These are phyloP conservation scores for Pangasius djambal DNA, from an alignment of 2,797 vertebrate genomes.

Conservation along the genomic window DNA sequence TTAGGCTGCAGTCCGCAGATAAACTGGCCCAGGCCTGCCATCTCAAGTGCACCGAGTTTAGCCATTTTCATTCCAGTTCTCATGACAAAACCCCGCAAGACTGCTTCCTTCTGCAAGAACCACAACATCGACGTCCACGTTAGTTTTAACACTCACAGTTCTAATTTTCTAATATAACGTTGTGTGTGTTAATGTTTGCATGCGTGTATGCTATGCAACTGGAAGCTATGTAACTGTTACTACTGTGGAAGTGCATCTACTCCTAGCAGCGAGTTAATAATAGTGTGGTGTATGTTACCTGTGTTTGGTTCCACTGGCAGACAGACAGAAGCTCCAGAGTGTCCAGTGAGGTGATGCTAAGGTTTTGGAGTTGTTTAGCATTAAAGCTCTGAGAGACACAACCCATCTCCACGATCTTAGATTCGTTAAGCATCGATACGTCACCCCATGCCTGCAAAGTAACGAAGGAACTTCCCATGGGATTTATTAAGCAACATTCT, in stretches of 20 bases:
- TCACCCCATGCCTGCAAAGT: constrained; percentile 65
- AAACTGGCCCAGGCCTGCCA: constrained; percentile 68
- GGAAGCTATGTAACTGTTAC: neutral
- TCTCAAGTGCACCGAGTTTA: constrained; percentile 62
- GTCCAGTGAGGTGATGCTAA: constrained; percentile 65
- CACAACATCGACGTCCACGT: neutral
- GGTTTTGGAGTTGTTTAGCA: constrained; percentile 58
- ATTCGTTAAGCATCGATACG: constrained; percentile 61
- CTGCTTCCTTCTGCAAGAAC: constrained; percentile 58
- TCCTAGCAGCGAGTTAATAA: neutral
- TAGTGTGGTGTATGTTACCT: constrained; percentile 63
- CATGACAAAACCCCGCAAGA: constrained; percentile 64
- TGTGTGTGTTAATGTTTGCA: neutral
- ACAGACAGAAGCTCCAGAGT: constrained; percentile 59
- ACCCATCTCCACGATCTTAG: constrained; percentile 60
- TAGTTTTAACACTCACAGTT: neutral
- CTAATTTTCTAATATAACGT: neutral
- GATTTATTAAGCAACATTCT: neutral
- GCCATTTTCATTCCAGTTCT: constrained; percentile 50
- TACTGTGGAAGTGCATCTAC: neutral
- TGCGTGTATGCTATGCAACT: neutral
- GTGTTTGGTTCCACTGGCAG: constrained; percentile 70
- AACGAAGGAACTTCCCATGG: neutral
- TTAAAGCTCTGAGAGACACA: constrained; percentile 70
- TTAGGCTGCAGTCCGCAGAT: constrained; percentile 71